Evolutionary conservation across 53 echinoderm and acorn worm species (phyloP).

Genomic region (Temnopleurus reevesii): DNA sequence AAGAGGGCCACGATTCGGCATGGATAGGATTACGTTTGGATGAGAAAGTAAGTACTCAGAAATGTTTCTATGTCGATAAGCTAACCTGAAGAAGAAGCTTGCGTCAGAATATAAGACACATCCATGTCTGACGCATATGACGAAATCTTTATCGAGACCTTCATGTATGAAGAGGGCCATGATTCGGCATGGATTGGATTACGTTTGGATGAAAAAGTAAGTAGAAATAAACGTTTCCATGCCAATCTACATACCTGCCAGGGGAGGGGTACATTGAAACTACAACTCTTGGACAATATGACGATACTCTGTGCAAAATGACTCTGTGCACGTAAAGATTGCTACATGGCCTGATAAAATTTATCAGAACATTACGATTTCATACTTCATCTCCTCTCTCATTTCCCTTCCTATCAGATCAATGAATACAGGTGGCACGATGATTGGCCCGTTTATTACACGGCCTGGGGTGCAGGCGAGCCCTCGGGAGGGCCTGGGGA

Average conservation of each 20-base stretch:
- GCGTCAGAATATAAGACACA: slow-evolving; percentile 32
- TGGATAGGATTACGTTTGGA: slow-evolving; percentile 75
- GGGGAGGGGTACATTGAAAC: slow-evolving; percentile 77
- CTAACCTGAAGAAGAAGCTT: too few species aligned
- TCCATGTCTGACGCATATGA: slow-evolving; percentile 69
- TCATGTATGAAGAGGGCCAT: slow-evolving; percentile 38
- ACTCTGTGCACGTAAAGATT: too few species aligned
- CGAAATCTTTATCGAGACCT: slow-evolving; percentile 67
- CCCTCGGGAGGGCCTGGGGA: slow-evolving; percentile 70
- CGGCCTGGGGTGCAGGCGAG: slow-evolving; percentile 71
- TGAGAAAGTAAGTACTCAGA: too few species aligned
- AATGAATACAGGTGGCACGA: slow-evolving; percentile 71
- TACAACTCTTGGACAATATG: slow-evolving; percentile 65
- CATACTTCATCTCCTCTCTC: too few species aligned
- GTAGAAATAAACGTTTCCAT: too few species aligned
- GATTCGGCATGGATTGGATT: slow-evolving; percentile 76
- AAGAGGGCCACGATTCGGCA: slow-evolving; percentile 33
- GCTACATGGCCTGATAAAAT: too few species aligned
- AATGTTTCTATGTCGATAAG: too few species aligned
- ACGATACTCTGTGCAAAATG: slow-evolving; percentile 75
- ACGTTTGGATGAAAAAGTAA: too few species aligned
- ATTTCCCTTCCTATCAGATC: not conserved
- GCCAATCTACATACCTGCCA: too few species aligned
- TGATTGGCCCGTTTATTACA: slow-evolving; percentile 77
- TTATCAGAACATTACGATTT: too few species aligned